Percentiles rank a stretch among this genome's conserved stretches.
These are phyloP conservation scores for Byasa hedistus DNA, from an alignment of 2,888 invertebrate species.

Conservation along the genomic window DNA sequence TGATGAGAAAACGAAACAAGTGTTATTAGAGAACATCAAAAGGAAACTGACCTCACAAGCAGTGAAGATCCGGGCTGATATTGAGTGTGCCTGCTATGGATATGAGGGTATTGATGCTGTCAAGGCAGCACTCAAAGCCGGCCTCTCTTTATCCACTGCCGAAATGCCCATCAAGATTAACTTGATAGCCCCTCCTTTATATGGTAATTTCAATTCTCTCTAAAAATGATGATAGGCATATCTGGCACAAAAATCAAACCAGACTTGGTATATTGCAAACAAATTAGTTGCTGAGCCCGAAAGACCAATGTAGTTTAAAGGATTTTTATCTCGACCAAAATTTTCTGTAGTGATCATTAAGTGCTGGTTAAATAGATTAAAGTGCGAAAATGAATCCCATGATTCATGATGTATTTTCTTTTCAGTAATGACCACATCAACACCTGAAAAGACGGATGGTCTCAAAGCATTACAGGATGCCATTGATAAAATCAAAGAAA, in stretches of 20 bases:
- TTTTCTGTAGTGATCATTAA: too few species aligned
- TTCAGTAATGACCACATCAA: conserved; percentile 97
- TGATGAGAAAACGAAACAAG: conserved; percentile 94
- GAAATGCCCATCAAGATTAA: conserved; percentile 99
- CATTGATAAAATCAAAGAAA: conserved; percentile 91
- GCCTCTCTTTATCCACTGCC: conserved; percentile 93
- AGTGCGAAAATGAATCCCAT: not conserved
- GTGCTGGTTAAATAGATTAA: not conserved
- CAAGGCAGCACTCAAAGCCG: conserved; percentile 93
- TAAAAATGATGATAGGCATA: not conserved
- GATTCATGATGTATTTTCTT: conserved; percentile 11
- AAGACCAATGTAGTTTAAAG: too few species aligned
- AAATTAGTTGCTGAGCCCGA: too few species aligned
- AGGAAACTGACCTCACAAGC: conserved; percentile 96
- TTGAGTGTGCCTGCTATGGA: conserved; percentile 77
- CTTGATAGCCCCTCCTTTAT: conserved; percentile 98
- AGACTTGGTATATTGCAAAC: too few species aligned
- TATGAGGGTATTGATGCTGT: conserved; percentile 99
- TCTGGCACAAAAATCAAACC: too few species aligned
- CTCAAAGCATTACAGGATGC: conserved; percentile 93
- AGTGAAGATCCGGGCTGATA: conserved; percentile 70
- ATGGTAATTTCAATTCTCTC: conserved; percentile 77
- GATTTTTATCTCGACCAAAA: too few species aligned
- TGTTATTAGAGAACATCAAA: conserved; percentile 95
- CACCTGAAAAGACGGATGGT: conserved; percentile 97